Percentiles rank a stretch among this genome's conserved stretches.
These are phyloP conservation scores for Malacoraja senta DNA, from an alignment of 2,797 vertebrate genomes.

Conservation along the genomic window DNA sequence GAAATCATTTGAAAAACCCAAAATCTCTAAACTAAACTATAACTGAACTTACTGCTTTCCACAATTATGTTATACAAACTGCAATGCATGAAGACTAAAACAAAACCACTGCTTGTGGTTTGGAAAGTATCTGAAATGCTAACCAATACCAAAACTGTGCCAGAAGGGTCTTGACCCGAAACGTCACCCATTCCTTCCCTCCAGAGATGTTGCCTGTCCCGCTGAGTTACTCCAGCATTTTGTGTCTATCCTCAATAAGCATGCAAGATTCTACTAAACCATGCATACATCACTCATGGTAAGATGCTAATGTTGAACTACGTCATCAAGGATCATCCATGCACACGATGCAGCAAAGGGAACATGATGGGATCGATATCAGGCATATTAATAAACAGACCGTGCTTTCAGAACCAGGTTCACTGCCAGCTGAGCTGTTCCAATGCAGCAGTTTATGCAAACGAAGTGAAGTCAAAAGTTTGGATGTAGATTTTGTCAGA, in stretches of 20 bases:
- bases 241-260: neutral
- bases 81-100: neutral
- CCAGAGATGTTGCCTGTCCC: too few relatives aligned
- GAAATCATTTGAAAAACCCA: neutral
- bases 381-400: neutral
- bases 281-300: neutral
- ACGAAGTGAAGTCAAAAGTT: neutral
- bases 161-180: too few relatives aligned
- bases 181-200: too few relatives aligned
- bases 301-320: too few relatives aligned
- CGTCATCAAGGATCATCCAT: neutral
- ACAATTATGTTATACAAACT: too few relatives aligned
- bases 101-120: neutral
- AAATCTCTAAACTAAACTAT: too few relatives aligned
- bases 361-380: neutral
- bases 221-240: too few relatives aligned
- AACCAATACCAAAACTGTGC: neutral
- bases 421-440: too few relatives aligned
- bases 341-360: neutral
- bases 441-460: too few relatives aligned
- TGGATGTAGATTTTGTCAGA: neutral
- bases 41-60: too few relatives aligned
- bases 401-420: too few relatives aligned
- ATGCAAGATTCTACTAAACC: neutral
- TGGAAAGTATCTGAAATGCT: neutral